A percentile compares a stretch with the other conserved stretches of the same genome.
Evolutionary conservation across 1,140 invertebrate genomes (phyloP).

Genomic region (Tetramorium parvispinum): DNA sequence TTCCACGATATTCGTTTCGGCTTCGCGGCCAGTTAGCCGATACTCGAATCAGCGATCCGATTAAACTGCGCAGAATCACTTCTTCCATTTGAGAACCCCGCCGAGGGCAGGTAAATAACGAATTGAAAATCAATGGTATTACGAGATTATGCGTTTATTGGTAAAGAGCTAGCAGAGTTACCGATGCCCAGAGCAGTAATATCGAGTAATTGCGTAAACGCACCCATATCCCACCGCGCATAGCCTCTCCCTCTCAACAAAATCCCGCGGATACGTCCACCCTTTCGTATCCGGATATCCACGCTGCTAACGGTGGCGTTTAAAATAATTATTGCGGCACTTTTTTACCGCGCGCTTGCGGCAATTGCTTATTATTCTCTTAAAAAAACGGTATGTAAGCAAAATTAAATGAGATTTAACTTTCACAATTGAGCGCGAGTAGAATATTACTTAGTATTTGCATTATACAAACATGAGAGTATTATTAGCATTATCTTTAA

Average conservation of each 20-base stretch:
- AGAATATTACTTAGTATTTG: neutral
- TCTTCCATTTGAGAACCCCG: slow-evolving; percentile 76
- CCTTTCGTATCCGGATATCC: slow-evolving; percentile 57
- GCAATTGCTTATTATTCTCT: slow-evolving; percentile 10
- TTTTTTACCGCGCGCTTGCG: neutral
- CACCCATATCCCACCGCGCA: slow-evolving; percentile 71
- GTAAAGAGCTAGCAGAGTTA: slow-evolving; percentile 74
- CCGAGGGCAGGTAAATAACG: slow-evolving; percentile 74
- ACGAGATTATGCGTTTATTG: slow-evolving; percentile 79
- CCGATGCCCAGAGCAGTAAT: slow-evolving; percentile 78
- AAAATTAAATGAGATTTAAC: slow-evolving; percentile 8
- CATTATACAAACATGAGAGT: neutral
- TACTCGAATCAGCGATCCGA: slow-evolving; percentile 64
- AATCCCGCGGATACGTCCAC: slow-evolving; percentile 58
- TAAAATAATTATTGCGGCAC: slow-evolving; percentile 63
- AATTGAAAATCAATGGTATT: slow-evolving; percentile 79
- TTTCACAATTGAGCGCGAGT: neutral
- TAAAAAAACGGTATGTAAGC: neutral
- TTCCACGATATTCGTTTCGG: slow-evolving; percentile 55
- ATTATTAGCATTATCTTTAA: neutral
- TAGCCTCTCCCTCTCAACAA: slow-evolving; percentile 60
- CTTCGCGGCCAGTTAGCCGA: slow-evolving; percentile 56
- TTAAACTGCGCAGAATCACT: slow-evolving; percentile 74
- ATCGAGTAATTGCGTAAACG: slow-evolving; percentile 79
- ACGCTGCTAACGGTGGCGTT: slow-evolving; percentile 43